Evolutionary conservation across 2,113 vertebrate genomes (phyloP).

Genomic region (Centropus unirufus): DNA sequence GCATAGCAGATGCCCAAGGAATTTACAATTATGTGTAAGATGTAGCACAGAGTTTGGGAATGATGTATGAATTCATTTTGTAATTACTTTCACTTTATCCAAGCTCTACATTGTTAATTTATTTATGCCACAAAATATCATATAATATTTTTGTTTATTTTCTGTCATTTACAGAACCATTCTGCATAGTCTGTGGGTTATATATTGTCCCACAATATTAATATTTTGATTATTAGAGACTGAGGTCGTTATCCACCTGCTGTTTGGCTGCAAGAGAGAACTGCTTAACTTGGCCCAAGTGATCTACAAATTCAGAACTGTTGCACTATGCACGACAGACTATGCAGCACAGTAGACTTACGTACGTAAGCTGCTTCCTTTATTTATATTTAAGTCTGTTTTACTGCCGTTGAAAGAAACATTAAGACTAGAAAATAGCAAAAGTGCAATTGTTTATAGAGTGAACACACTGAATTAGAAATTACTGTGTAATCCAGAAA

Average conservation of each 20-base stretch:
- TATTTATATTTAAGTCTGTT: background rate
- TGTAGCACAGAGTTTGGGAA: background rate
- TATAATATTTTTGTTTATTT: background rate
- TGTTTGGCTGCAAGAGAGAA: background rate
- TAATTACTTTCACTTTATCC: background rate
- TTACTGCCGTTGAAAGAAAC: background rate
- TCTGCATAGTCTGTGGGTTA: background rate
- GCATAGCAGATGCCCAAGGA: background rate
- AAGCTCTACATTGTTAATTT: background rate
- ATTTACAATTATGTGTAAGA: background rate
- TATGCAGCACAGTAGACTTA: background rate
- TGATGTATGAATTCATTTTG: background rate
- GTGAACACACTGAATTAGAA: background rate
- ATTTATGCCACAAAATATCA: background rate
- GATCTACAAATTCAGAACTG: background rate
- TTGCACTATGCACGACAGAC: background rate
- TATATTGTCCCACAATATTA: background rate
- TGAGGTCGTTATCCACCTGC: background rate
- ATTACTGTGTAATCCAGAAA: background rate
- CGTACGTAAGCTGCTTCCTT: background rate
- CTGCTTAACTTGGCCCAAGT: background rate
- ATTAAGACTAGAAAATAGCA: background rate
- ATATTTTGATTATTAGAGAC: background rate
- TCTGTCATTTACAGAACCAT: background rate
- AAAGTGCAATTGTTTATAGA: background rate